Conservation (phyloP, 2,797 vertebrate species). For the Peromyscus melanophrys region DNA sequence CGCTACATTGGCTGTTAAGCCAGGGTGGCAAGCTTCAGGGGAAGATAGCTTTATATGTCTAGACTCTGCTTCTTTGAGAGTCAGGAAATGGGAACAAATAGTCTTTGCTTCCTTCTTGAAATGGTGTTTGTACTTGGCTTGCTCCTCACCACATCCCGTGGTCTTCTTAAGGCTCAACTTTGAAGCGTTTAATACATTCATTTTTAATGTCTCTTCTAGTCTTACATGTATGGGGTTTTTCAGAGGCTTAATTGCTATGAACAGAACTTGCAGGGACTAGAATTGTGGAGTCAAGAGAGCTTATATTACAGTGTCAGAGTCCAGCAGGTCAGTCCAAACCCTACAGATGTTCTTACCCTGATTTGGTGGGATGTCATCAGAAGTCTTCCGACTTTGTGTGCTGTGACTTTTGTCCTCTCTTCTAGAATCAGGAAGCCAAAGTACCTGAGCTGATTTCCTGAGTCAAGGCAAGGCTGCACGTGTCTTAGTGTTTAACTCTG, state of each 20-base stretch:
- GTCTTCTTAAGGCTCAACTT: constrained; percentile 32
- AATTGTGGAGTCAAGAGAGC: not conserved
- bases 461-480: not conserved
- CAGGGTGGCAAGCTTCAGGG: not conserved
- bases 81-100: not conserved
- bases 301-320: not conserved
- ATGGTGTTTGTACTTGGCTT: not conserved
- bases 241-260: constrained; percentile 1
- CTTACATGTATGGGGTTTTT: not conserved
- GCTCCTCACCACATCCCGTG: not conserved
- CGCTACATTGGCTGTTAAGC: not conserved
- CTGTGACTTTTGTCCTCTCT: not conserved
- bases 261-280: not conserved
- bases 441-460: constrained; percentile 45
- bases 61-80: not conserved
- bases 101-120: constrained; percentile 18
- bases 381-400: not conserved
- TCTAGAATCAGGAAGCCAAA: constrained; percentile 10
- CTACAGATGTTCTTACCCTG: not conserved
- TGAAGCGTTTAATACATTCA: not conserved
- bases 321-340: not conserved
- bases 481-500: constrained; percentile 12
- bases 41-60: not conserved
- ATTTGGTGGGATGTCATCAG: not conserved
- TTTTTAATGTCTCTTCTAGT: constrained; percentile 29